Conservation (phyloP, 2,797 vertebrate species). For the Cuniculus paca region DNA sequence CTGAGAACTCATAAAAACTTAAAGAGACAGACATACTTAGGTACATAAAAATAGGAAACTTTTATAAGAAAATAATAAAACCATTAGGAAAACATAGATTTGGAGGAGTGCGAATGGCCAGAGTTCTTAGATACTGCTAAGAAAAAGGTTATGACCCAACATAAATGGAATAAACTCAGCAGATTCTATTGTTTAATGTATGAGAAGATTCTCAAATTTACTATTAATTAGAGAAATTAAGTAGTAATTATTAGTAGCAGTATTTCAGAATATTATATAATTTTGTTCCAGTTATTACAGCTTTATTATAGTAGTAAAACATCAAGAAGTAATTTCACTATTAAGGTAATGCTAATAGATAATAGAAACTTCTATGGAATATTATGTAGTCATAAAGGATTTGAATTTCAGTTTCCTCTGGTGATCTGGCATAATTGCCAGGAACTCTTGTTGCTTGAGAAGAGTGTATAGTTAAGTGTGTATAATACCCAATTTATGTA, state of each 20-base stretch:
- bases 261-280: background rate
- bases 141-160: background rate
- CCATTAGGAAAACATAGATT: background rate
- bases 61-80: background rate
- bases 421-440: background rate
- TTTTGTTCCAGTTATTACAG: background rate
- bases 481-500: background rate
- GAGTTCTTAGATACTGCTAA: background rate
- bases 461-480: background rate
- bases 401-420: background rate
- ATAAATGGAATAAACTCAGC: background rate
- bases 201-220: background rate
- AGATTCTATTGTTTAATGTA: background rate
- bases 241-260: background rate
- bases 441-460: background rate
- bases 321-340: background rate
- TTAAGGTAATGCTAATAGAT: background rate
- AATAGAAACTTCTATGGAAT: background rate
- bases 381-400: background rate
- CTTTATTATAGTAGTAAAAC: background rate
- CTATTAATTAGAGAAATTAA: background rate
- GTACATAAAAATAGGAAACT: background rate
- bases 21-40: background rate
- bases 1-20: background rate
- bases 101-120: background rate